Evolutionary conservation across 2,888 invertebrate species (phyloP).

Genomic region (Stenotaenia linearis): DNA sequence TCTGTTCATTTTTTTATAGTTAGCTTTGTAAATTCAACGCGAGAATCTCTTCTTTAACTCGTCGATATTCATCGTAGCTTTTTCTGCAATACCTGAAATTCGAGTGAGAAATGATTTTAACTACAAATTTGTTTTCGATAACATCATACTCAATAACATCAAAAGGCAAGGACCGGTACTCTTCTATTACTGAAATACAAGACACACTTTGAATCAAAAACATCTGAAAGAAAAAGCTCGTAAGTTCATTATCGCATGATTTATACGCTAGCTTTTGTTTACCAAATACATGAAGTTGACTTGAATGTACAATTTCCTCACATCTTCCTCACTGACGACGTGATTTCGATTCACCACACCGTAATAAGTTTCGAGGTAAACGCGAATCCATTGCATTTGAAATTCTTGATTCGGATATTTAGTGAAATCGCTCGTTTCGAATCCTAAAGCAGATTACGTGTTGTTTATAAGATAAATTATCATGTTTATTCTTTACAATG

Average conservation of each 20-base stretch:
- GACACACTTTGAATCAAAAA: background rate
- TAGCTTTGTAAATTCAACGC: background rate
- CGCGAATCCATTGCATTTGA: background rate
- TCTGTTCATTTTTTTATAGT: background rate
- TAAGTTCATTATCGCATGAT: too few relatives aligned
- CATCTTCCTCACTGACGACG: background rate
- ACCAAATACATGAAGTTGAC: background rate
- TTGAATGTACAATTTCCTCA: background rate
- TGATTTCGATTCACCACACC: background rate
- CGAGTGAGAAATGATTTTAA: too few relatives aligned
- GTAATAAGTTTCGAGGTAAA: background rate
- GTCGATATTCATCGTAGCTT: too few relatives aligned
- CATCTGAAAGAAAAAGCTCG: background rate
- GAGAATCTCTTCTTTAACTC: too few relatives aligned
- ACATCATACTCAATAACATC: background rate
- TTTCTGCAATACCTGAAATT: too few relatives aligned
- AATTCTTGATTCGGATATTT: background rate
- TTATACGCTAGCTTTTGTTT: too few relatives aligned
- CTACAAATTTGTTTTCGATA: background rate
- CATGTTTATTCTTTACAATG: too few relatives aligned
- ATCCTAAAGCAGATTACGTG: background rate
- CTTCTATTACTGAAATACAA: background rate
- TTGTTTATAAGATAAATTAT: background rate
- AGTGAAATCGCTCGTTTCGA: background rate
- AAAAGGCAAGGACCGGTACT: background rate